These are phyloP conservation scores for Lates japonicus DNA, from an alignment of 2,797 vertebrate genomes.

Conservation along the genomic window DNA sequence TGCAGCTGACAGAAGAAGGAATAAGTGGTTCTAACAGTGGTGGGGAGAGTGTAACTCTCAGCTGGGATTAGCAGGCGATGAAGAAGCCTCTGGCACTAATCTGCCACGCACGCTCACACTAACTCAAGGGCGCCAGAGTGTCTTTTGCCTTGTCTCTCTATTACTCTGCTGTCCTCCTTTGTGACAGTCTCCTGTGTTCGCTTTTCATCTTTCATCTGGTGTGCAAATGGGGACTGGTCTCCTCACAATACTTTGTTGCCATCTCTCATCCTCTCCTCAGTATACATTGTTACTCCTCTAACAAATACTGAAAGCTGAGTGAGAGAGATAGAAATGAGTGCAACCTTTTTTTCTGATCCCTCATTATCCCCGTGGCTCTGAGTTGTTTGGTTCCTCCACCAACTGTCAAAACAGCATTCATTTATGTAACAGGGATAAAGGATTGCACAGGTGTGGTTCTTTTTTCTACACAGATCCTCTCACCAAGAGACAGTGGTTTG, in stretches of 20 bases:
- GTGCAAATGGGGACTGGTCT: constrained; percentile 43
- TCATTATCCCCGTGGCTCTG: constrained; percentile 30
- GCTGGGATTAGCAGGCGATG: constrained; percentile 69
- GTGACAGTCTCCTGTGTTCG: constrained; percentile 45
- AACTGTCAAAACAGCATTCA: constrained; percentile 31
- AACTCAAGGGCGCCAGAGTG: constrained; percentile 8
- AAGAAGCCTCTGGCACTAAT: constrained; percentile 78
- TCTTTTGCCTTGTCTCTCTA: constrained; percentile 54
- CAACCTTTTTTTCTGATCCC: constrained; percentile 29
- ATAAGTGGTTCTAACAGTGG: constrained; percentile 55
- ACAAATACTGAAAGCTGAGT: constrained; percentile 13
- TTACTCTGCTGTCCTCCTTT: constrained; percentile 48
- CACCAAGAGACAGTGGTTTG: constrained; percentile 10
- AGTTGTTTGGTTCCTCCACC: constrained; percentile 23
- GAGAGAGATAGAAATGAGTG: neutral
- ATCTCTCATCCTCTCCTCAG: constrained; percentile 17
- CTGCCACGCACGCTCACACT: constrained; percentile 57
- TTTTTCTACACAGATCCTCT: constrained; percentile 19
- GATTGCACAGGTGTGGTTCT: constrained; percentile 22
- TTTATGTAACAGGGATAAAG: constrained; percentile 48
- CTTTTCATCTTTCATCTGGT: constrained; percentile 65
- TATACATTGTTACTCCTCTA: neutral
- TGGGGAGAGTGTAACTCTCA: constrained; percentile 63
- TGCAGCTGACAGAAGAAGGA: constrained; percentile 58
- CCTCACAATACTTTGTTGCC: constrained; percentile 30